These are phyloP conservation scores for Mystacornis crossleyi DNA, from an alignment of 2,113 vertebrate genomes.

Conservation along the genomic window DNA sequence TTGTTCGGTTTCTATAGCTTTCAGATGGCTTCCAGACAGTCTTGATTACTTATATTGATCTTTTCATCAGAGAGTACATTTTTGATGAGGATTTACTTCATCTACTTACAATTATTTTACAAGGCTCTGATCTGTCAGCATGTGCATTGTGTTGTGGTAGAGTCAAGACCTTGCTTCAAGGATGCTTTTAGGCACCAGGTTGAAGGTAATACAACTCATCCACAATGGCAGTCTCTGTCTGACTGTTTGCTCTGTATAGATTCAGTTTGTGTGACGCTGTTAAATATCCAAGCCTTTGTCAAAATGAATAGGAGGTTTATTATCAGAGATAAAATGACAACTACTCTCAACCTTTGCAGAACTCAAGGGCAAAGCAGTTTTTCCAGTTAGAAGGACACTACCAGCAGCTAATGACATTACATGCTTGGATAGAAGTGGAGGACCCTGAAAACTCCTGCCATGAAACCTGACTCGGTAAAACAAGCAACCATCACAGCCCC, in stretches of 20 bases:
- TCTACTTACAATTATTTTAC: constrained; percentile 6
- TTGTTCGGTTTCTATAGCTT: background rate
- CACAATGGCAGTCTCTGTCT: constrained; percentile 54
- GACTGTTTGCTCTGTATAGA: constrained; percentile 31
- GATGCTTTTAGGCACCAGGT: background rate
- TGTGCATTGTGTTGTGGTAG: background rate
- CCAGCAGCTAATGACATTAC: background rate
- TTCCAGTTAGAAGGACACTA: background rate
- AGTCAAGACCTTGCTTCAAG: background rate
- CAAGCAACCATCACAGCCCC: background rate
- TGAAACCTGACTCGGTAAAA: background rate
- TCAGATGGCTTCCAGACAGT: background rate
- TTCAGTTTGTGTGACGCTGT: constrained; percentile 22
- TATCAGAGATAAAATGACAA: constrained; percentile 8
- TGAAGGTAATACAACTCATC: background rate
- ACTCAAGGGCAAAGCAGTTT: constrained; percentile 21
- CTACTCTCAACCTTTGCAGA: constrained; percentile 13
- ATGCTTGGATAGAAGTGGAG: background rate
- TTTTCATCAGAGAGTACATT: background rate
- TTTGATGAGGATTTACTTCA: constrained; percentile 7
- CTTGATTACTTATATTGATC: background rate
- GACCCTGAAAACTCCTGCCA: background rate
- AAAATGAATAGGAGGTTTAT: constrained; percentile 41
- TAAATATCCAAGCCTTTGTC: constrained; percentile 31
- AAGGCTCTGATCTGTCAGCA: constrained; percentile 11